Evolutionary conservation across 2,888 invertebrate species (phyloP), one percentile per base, ranked within the genome.

Genomic region (Epistrophella euchroma): DNA sequence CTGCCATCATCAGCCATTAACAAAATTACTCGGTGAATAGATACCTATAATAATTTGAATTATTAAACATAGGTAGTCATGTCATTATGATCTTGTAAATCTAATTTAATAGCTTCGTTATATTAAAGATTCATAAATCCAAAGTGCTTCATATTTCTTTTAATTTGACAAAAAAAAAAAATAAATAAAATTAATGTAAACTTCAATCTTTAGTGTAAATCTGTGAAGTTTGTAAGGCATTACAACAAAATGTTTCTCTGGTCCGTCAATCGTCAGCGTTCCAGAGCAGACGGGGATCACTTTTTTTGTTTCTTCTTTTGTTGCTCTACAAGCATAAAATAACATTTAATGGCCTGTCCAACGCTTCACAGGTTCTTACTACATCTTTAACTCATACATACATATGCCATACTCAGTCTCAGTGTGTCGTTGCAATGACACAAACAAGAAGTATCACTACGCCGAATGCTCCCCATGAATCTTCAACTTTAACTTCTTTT

Each of bases 281-380:
- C 19, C 19, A 37, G 28, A 50, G 47, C 6, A 52, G 25, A 50
- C 68, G n/a, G 52, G 52, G 37, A 37, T 32, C 35, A 11, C 28
- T 82, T 15, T 64, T 71, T 37, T 55, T 72, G 28, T 22, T 10
- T 43, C 28, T 78, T 64, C 28, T 62, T 22, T 60, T 82, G 25
- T 45, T 79, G 62, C 68, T 73, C 76, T 40, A 43, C 72, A 55
- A 77, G 76, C 85, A 73, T 85, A 76, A 85, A 80, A 80, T 80
- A 85, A 77, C 68, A 80, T 85, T 85, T 85, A 85, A 85, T 80
- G 85, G 85, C 55, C 56, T 56, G 72, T 76, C 71, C 79, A 68
- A 79, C 55, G 77, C 58, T 56, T 79, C 75, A 55, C 79, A 73
- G 68, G 79, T 80, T 32, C 28, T 28, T 79, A 47, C 62, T 80